Evolutionary conservation across 2,888 invertebrate species (phyloP), one percentile per base, ranked within the genome.

Genomic region (Microctonus brassicae): DNA sequence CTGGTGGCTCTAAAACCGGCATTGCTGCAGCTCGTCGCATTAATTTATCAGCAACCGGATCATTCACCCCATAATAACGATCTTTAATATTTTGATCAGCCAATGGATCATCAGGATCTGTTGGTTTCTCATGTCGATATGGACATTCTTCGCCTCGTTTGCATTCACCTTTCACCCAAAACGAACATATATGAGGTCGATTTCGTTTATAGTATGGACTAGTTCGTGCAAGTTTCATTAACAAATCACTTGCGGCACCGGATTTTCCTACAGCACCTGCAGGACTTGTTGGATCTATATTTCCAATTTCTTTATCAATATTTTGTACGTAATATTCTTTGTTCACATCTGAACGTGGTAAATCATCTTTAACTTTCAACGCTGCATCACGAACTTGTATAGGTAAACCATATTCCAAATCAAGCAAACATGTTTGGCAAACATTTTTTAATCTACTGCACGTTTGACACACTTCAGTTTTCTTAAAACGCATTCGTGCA

Each of bases 161-260:
- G 86, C 98, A 98, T 87, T 98, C 97, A 1, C 97, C 98, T 89
- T 98, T 98, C n/a, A 98, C 97, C 96, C 97, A 98, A 88, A 98
- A 98, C 0, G 97, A 97, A 87, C 98, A 98, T 64, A 98, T 97
- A 88, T 98, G 98, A 0, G 98, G 97, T 79, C 97, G 90, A 84
- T 98, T 98, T 69, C 98, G 90, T 85, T 97, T 97, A 87, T 98
- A 98, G 87, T 98, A 98, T 0, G 98, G 98, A 57, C 96, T 94
- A 4, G 97, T 97, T 65, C 97, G 90, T 0, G 97, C 97, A 79
- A 98, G 89, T 79, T 97, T 94, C 88, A 95, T 90, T 72, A 98
- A 87, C 80, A 97, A 90, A 83, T 97, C 97, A 78, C 94, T 91
- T 75, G 94, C 91, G 81, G 93, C 94, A 83, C 94, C 94, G 0